phyloP scores from a whole-genome alignment of 2,888 invertebrate species.

The Hecatera dysodea region DNA sequence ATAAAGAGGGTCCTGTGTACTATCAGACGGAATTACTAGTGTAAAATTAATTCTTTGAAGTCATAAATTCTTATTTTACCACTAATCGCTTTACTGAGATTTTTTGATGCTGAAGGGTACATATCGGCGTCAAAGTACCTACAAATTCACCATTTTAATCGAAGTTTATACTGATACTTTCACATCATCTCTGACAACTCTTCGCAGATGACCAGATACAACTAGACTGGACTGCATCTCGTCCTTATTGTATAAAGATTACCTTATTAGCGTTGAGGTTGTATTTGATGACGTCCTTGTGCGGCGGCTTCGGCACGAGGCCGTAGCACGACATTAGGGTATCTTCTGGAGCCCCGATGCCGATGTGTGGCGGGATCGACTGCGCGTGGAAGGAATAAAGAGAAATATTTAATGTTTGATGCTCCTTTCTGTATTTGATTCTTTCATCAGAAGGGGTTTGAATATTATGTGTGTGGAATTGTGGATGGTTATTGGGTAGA shows the following conservation, averaged over 20 bases:
- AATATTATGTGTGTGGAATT: background rate
- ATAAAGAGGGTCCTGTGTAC: no score
- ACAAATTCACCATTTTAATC: slow-evolving; percentile 1
- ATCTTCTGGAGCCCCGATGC: slow-evolving; percentile 95
- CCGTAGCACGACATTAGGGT: slow-evolving; percentile 93
- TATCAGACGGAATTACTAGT: background rate
- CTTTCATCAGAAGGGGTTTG: background rate
- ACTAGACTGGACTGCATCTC: background rate
- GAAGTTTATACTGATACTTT: background rate
- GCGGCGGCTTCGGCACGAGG: slow-evolving; percentile 93
- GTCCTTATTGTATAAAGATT: slow-evolving; percentile 48
- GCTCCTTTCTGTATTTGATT: background rate
- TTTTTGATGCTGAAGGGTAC: background rate
- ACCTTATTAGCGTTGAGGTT: slow-evolving; percentile 93
- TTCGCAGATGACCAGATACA: background rate
- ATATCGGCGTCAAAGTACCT: background rate
- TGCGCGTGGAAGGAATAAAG: slow-evolving; percentile 31
- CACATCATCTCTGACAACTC: background rate
- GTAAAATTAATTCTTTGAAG: background rate
- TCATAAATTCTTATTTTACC: background rate
- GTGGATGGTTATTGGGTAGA: no score
- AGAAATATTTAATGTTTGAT: background rate
- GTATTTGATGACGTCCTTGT: slow-evolving; percentile 94
- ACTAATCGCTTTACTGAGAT: background rate
- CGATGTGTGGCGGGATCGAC: slow-evolving; percentile 93